Conservation (phyloP, 2,113 vertebrate genomes). For the Seriola rivoliana region DNA sequence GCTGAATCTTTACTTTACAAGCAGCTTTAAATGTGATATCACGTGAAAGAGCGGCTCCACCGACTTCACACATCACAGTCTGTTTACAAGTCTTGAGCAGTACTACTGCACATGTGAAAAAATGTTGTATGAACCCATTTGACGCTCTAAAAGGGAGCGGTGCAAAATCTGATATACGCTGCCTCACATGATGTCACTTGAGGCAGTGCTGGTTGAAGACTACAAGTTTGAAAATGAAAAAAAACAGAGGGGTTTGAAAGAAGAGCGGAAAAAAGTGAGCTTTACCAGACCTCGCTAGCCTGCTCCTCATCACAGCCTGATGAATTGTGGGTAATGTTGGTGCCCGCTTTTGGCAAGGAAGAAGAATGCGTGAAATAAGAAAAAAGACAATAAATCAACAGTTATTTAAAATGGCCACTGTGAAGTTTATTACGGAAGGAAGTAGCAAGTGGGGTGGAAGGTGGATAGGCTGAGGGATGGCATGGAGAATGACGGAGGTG, state of each 20-base stretch:
- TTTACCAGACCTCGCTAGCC: background rate
- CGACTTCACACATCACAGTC: background rate
- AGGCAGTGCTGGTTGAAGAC: background rate
- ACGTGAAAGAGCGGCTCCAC: background rate
- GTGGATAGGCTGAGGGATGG: background rate
- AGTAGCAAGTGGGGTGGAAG: no score
- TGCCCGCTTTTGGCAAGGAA: background rate
- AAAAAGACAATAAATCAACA: background rate
- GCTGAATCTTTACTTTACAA: background rate
- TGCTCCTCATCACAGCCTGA: background rate
- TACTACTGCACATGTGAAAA: background rate
- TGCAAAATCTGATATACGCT: background rate
- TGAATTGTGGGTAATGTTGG: constrained; percentile 4
- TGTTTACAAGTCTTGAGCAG: background rate
- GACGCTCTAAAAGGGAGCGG: no score
- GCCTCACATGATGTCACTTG: background rate
- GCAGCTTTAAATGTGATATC: background rate
- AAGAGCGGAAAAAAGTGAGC: no score
- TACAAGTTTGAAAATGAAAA: no score
- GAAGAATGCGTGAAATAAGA: background rate
- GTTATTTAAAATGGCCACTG: background rate
- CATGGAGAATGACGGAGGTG: background rate
- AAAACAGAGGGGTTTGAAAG: no score
- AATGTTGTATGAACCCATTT: no score
- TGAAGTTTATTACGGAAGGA: background rate